Percentiles rank a stretch among this genome's conserved stretches.
phyloP scores from a whole-genome alignment of 2,113 vertebrate genomes.

The Oreotragus oreotragus region DNA sequence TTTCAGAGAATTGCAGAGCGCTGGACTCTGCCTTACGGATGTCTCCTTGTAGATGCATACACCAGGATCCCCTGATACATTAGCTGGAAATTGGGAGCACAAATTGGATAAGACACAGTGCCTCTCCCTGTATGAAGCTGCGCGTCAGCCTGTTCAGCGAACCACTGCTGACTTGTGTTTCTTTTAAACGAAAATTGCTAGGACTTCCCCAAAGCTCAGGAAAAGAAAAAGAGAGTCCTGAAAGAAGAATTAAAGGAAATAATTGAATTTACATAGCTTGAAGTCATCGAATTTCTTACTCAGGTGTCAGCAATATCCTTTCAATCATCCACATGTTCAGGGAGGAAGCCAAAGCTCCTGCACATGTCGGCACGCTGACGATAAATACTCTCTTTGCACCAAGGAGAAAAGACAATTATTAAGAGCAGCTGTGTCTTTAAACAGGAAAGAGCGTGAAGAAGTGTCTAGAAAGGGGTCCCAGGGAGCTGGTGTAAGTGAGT shows the following conservation, averaged over 20 bases:
- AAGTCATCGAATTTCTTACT: constrained; percentile 58
- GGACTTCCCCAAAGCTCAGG: constrained; percentile 54
- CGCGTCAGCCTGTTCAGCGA: constrained; percentile 63
- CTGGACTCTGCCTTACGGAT: constrained; percentile 38
- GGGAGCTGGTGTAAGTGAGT: neutral
- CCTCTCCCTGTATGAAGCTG: constrained; percentile 67
- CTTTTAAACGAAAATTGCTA: constrained; percentile 72
- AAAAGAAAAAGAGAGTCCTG: constrained; percentile 38
- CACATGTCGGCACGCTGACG: constrained; percentile 28
- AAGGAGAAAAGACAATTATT: constrained; percentile 47
- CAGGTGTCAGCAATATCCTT: constrained; percentile 53
- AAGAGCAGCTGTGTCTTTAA: constrained; percentile 61
- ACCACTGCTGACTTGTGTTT: constrained; percentile 66
- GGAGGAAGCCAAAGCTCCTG: constrained; percentile 32
- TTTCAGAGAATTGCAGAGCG: constrained; percentile 44
- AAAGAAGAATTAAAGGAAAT: constrained; percentile 57
- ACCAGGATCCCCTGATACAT: constrained; percentile 63
- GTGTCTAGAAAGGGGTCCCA: constrained; percentile 18
- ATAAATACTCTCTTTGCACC: constrained; percentile 39
- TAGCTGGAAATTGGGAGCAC: constrained; percentile 66
- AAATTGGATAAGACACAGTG: constrained; percentile 73
- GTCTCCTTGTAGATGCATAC: constrained; percentile 47
- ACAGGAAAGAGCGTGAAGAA: neutral
- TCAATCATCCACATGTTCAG: constrained; percentile 29
- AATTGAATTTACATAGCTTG: constrained; percentile 61